These are phyloP conservation scores for Bombus sylvicola DNA, from an alignment of 1,140 invertebrate species.

Conservation along the genomic window DNA sequence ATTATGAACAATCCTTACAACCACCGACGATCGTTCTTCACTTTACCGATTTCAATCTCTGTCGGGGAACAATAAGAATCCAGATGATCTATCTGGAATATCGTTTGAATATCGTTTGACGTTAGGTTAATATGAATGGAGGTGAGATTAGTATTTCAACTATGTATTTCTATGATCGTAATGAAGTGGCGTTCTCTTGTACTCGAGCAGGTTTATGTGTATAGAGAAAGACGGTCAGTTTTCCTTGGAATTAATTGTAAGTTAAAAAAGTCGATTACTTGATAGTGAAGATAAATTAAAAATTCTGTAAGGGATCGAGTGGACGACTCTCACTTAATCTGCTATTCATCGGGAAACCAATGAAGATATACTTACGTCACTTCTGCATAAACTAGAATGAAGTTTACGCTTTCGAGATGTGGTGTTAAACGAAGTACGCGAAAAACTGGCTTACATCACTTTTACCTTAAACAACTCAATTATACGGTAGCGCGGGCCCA, in stretches of 20 bases:
- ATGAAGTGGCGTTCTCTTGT: neutral
- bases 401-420: too few species aligned
- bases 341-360: too few species aligned
- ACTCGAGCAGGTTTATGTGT: neutral
- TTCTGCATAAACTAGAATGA: too few species aligned
- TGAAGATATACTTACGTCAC: too few species aligned
- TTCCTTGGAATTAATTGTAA: conserved; percentile 50
- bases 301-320: too few species aligned
- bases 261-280: too few species aligned
- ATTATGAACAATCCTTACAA: neutral
- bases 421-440: too few species aligned
- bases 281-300: too few species aligned
- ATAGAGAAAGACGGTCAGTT: conserved; percentile 15
- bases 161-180: neutral
- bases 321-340: too few species aligned
- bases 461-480: too few species aligned
- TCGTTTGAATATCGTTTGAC: neutral
- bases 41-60: neutral
- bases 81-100: neutral
- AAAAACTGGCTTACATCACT: too few species aligned
- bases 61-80: too few species aligned
- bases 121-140: neutral
- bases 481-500: conserved; percentile 20
- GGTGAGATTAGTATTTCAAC: neutral
- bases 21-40: neutral